Conservation (phyloP, 2,797 vertebrate genomes). For the Moxostoma hubbsi region DNA sequence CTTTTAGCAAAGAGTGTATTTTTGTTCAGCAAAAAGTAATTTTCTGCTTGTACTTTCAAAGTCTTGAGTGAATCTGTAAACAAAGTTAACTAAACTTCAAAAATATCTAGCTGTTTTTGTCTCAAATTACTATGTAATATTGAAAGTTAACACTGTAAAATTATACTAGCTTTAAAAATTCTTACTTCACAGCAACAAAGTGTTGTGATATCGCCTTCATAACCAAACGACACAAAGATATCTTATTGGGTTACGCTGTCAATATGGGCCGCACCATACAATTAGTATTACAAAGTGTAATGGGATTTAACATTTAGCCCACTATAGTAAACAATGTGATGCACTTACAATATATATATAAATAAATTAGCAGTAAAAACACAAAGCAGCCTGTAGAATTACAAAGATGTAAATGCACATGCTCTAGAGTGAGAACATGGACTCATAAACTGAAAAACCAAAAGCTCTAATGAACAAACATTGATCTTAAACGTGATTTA, state of each 20-base stretch:
- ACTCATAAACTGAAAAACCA: background rate
- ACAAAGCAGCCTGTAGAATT: background rate
- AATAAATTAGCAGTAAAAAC: conserved; percentile 22
- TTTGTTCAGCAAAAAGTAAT: conserved; percentile 1
- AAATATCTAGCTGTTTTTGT: background rate
- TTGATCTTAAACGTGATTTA: background rate
- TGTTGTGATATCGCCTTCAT: background rate
- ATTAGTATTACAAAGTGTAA: background rate
- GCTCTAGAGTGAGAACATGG: background rate
- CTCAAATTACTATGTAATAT: background rate
- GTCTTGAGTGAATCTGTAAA: conserved; percentile 37
- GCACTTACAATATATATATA: background rate
- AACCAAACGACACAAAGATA: background rate
- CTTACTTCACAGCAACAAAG: background rate
- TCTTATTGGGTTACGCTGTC: background rate
- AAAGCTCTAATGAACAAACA: background rate
- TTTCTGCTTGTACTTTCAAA: conserved; percentile 6
- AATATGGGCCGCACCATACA: background rate
- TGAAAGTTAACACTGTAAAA: conserved; percentile 17
- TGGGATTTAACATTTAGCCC: background rate
- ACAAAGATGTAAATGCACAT: conserved; percentile 2
- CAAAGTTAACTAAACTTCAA: conserved; percentile 16
- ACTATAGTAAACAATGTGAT: background rate
- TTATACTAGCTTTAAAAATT: background rate
- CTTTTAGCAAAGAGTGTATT: conserved; percentile 10